Base-by-base conservation (phyloP, 35 echinoderm and acorn worm species). In the Nesometra sesokonis region DNA sequence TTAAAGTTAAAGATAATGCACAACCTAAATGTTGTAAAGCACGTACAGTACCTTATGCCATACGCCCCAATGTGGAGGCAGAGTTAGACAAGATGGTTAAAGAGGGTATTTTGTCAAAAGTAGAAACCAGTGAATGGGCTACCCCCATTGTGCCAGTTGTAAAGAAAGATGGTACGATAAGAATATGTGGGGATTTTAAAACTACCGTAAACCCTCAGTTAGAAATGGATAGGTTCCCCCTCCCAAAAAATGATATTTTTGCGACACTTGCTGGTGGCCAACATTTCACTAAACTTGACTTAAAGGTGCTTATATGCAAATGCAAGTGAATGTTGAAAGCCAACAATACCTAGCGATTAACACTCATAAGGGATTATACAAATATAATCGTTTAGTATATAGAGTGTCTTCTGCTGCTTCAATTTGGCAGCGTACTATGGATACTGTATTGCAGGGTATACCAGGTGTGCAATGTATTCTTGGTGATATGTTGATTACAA, bases 121-220 rank as follows among this genome's bases (percentile, higher is more conserved):
- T n/a, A n/a, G n/a, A n/a, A n/a, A n/a, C n/a, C n/a, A 36, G 81
- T n/a, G n/a, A n/a, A 35, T 93, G 81, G 33, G 87, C 86, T 11
- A 76, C 85, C 33, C 85, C 85, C 34, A 80, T 85, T 23, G 77
- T 88, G 33, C 47, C 30, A 1, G 82, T 85, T 35, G 8, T 23
- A 0, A 92, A 88, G 37, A 43, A 80, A n/a, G 81, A 79, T 93
- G 86, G 81, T 11, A 90, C 37, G 19, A 47, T 87, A 13, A 0
- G 92, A 13, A 52, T 89, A 30, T 89, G 87, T 90, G 88, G 92
- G 5, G 85, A 93, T 67, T 93, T 90, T 37, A 93, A 90, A 31
- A 46, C 87, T 5, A 87, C 88, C 5, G 46, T 46, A 0, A 93
- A n/a, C n/a, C n/a, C n/a, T n/a, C n/a, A n/a, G n/a, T n/a, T n/a